Evolutionary conservation across 2,113 vertebrate genomes (phyloP), one percentile per base, ranked within the genome.

Genomic region (Asarcornis scutulata): DNA sequence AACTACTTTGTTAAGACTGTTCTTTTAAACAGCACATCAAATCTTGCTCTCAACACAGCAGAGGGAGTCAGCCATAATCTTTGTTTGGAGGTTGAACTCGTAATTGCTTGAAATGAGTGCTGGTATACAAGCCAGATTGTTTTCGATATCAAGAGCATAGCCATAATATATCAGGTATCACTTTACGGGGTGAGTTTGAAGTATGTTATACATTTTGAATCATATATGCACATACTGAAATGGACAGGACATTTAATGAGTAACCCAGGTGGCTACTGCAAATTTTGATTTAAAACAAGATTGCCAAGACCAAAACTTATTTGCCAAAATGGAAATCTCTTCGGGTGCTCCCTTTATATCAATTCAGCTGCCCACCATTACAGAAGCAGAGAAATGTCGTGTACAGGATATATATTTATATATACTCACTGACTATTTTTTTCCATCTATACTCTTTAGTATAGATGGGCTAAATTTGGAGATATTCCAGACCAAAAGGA

Each of bases 221-320:
- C 68, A 72, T 17, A 88, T 59, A 81, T 29, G 75, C 83, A 86
- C 48, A 67, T 53, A 56, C 38, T 78, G 72, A 95, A 91, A 77
- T 10, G 36, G 73, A 71, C 76, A 86, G 60, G n/a, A 77, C 17
- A 25, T 56, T 63, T 90, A 94, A 96, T 86, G 75, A 94, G 56
- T 48, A 86, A 90, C 56, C 85, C 94, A 96, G 85, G 68, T 93
- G 90, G 52, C 89, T 90, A 91, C 95, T 78, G 87, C 11, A 72
- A 83, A 75, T 94, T 94, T 44, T 74, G 40, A 89, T 77, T 88
- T 91, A 55, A 74, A 86, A 66, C 21, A 58, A 42, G 56, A 68
- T 17, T 86, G 73, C 88, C 76, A 95, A 90, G 68, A 94, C 27
- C 29, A 74, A 75, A 88, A 77, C 17, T 67, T 48, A 67, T 31